Conservation (phyloP, 2,113 vertebrate genomes). For the Cinclus mexicanus region DNA sequence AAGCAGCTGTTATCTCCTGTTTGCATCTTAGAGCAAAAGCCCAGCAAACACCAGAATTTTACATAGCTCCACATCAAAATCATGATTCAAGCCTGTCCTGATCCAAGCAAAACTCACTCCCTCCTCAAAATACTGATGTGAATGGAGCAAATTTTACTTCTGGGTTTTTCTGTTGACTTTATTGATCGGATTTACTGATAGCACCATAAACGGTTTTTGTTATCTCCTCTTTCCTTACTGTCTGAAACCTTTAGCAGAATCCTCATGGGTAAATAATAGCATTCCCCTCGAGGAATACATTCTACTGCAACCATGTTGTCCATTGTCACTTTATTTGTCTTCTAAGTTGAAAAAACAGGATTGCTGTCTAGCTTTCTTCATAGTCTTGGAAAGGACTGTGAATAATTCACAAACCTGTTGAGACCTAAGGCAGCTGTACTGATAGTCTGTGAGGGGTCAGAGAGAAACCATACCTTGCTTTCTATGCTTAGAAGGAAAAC, state of each 20-base stretch:
- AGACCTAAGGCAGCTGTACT: not conserved
- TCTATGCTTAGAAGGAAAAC: not conserved
- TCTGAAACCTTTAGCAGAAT: not conserved
- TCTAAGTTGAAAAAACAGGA: not conserved
- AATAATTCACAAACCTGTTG: not conserved
- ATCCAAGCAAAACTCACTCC: not conserved
- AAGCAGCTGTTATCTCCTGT: not conserved
- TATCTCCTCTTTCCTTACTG: not conserved
- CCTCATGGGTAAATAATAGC: not conserved
- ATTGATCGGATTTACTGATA: not conserved
- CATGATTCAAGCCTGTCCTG: not conserved
- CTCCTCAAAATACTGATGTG: not conserved
- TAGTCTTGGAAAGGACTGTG: not conserved
- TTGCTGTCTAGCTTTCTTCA: not conserved
- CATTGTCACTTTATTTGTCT: not conserved
- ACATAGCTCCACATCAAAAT: not conserved
- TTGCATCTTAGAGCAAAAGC: not conserved
- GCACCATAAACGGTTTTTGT: not conserved
- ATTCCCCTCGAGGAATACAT: not conserved
- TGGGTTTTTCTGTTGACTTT: not conserved
- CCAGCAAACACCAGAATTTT: not conserved
- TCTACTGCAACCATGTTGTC: not conserved
- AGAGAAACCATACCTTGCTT: not conserved
- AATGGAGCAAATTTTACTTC: not conserved
- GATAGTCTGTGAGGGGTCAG: not conserved